Evolutionary conservation across 92 coral and sea anemone genomes (phyloP), one percentile per base, ranked within the genome.

Genomic region (Phenganax stokvisi): DNA sequence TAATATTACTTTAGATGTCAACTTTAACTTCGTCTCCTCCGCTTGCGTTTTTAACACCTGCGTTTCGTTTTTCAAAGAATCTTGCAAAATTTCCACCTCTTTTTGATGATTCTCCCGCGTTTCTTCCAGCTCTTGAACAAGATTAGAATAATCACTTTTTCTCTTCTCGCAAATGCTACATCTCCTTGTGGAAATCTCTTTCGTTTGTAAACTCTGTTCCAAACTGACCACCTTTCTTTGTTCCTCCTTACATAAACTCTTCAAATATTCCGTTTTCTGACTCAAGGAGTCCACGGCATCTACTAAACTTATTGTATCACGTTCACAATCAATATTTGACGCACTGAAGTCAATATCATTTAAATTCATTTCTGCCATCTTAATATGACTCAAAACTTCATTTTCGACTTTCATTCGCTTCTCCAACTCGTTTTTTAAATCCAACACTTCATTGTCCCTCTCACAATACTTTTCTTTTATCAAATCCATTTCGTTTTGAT

Each of bases 1-100:
- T 10, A 97, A 89, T 28, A 96, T 96, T 7, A 96, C 97, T 37
- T 97, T 91, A 11, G 99, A 96, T 2, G 99, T 96, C 52, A 96
- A 84, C 64, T 97, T 85, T 63, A 96, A 68, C 77, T 88, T 91
- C 20, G 90, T 86, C 81, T 92, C 99, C 71, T 96, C 99, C 0
- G 88, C 90, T 37, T 92, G 91, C 2, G 89, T 86, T 30, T 75
- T 89, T 1, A 93, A 90, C 17, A 96, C 89, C 31, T 97, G 96
- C n/a, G 92, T 82, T 9, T 92, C 96, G 47, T 82, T 81, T 5
- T 87, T 68, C 2, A 91, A 84, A 17, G 92, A 93, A 17, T 92
- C 92, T 64, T 88, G 92, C n/a, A 96, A 81, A 71, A 89, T 90
- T 58, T 90, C 87, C 85, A 92, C 76, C 86, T 96, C 99, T 51